phyloP scores from a whole-genome alignment of 2,113 vertebrate species.

The Bolborhynchus lineola region DNA sequence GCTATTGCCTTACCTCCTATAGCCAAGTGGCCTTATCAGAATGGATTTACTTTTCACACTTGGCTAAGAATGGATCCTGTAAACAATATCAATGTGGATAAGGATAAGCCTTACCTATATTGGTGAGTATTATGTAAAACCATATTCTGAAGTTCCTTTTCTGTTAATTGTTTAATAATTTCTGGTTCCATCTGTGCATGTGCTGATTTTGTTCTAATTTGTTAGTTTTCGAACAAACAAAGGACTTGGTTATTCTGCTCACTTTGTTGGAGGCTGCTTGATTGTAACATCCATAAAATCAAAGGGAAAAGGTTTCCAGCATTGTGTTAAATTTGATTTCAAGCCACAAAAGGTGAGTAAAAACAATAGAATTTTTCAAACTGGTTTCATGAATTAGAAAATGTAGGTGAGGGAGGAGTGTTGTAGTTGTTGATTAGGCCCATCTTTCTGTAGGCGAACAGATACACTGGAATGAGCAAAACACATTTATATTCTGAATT shows the following conservation, averaged over 20 bases:
- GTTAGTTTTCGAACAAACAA: conserved; percentile 95
- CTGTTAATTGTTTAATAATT: not conserved
- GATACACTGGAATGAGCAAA: not conserved
- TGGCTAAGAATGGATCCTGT: conserved; percentile 98
- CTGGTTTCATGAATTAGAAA: not conserved
- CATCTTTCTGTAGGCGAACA: not conserved
- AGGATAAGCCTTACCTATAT: conserved; percentile 98
- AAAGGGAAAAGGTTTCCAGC: conserved; percentile 98
- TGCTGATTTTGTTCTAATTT: conserved; percentile 46
- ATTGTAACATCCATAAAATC: conserved; percentile 96
- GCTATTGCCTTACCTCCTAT: conserved; percentile 98
- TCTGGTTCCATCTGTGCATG: not conserved
- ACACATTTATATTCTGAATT: not conserved
- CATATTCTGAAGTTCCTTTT: not conserved
- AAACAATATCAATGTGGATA: conserved; percentile 98
- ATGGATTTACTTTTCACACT: conserved; percentile 97
- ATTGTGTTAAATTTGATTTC: conserved; percentile 98
- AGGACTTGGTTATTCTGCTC: conserved; percentile 96
- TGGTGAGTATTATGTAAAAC: conserved; percentile 80
- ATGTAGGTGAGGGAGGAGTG: not conserved
- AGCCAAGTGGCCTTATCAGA: conserved; percentile 98
- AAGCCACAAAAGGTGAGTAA: conserved; percentile 94
- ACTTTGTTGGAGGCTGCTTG: conserved; percentile 96
- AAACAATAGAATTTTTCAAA: not conserved
- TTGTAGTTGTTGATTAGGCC: not conserved